Base-by-base conservation (phyloP, 2,797 vertebrate genomes). In the Falco cherrug region DNA sequence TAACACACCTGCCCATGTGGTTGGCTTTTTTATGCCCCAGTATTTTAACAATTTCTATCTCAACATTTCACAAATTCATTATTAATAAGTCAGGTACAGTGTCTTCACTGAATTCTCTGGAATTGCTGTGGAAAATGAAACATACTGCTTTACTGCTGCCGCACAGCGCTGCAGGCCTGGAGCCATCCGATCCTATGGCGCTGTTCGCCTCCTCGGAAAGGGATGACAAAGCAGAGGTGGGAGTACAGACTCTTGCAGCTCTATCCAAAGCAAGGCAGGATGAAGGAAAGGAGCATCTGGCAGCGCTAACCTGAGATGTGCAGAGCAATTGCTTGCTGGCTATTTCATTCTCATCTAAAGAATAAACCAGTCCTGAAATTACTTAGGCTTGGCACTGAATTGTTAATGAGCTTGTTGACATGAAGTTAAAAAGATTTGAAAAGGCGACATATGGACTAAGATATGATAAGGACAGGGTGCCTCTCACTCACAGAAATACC, bases 1-100 rank as follows among this genome's bases (percentile, higher is more conserved):
- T 76, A 65, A 18, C 33, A 33, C 24, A 28, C 7, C 17, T 51
- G 11, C 16, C 6, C 4, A 5, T 28, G 51, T 51, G 31, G 6
- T 18, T 73, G 33, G 3, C 2, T 31, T 43, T 41, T 68, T 5
- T 5, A 4, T 12, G 8, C 1, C 37, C 13, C 5, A 9, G 4
- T 16, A 43, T 79, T 89, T 70, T 53, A 80, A 80, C 60, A 50
- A 10, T 87, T 79, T 82, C n/a, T 77, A 12, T 70, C 51, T 77
- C 74, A 35, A 4, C 65, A 17, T 51, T 14, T 69, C 45, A 59
- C 33, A 85, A 61, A 82, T 54, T 53, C 12, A 24, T 68, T 56
- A 71, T 16, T 69, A 73, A 67, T n/a, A 89, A 88, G 37, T 50
- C 48, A 60, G n/a, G 16, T 60, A 31, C 31, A 25, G 21, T 29